Percentiles rank a stretch among this genome's conserved stretches.
These are phyloP conservation scores for Cerastoderma edule DNA, from an alignment of 2,888 invertebrate genomes.

Conservation along the genomic window DNA sequence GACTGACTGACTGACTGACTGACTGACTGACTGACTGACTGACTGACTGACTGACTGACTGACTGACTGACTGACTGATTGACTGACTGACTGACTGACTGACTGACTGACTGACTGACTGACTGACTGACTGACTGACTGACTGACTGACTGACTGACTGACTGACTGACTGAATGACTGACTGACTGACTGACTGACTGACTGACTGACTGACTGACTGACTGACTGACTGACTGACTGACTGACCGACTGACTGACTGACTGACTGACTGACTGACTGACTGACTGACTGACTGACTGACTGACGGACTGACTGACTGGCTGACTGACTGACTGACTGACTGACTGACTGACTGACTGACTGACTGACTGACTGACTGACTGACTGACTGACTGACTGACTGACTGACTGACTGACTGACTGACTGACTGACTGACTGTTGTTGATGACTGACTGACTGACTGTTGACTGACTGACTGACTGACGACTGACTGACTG, in stretches of 20 bases:
- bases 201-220: constrained; percentile 6
- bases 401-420: constrained; percentile 18
- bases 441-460: constrained; percentile 14
- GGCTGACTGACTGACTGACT: too few species aligned
- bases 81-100: too few species aligned
- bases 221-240: constrained; percentile 14
- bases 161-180: background rate
- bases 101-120: background rate
- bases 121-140: background rate
- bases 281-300: constrained; percentile 11
- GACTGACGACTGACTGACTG: constrained; percentile 16
- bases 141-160: background rate
- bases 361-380: constrained; percentile 18
- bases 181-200: background rate
- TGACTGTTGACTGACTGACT: constrained; percentile 20
- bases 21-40: constrained; percentile 5
- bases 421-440: constrained; percentile 18
- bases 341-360: constrained; percentile 18
- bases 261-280: constrained; percentile 10
- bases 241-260: too few species aligned
- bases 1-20: constrained; percentile 5
- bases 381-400: constrained; percentile 18
- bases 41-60: constrained; percentile 5
- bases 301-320: too few species aligned
- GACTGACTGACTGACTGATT: too few species aligned